Evolutionary conservation across 1,140 invertebrate species (phyloP).

Genomic region (Cotesia chilonis): DNA sequence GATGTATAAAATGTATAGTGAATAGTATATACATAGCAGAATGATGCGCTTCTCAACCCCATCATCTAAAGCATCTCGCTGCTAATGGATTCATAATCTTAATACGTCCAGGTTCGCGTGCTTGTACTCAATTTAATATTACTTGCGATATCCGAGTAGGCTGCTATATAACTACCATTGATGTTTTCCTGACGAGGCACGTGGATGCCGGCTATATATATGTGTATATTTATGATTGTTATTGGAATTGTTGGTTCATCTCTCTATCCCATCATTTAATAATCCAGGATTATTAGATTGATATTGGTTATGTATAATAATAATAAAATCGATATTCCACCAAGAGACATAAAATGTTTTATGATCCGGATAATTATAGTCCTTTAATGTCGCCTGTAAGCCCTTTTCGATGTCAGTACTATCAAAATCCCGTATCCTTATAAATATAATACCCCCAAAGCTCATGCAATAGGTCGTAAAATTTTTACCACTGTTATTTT

Average conservation of each 20-base stretch:
- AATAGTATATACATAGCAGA: conserved; percentile 28
- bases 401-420: background rate
- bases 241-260: too few relatives aligned
- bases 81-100: conserved; percentile 60
- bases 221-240: background rate
- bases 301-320: background rate
- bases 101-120: conserved; percentile 52
- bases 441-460: background rate
- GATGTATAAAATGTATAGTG: too few relatives aligned
- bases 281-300: background rate
- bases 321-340: background rate
- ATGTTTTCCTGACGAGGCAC: background rate
- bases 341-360: background rate
- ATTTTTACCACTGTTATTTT: conserved; percentile 23
- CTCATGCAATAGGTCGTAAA: background rate
- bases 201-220: background rate
- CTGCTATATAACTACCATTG: background rate
- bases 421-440: background rate
- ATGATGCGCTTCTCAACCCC: conserved; percentile 40
- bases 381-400: conserved; percentile 4
- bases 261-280: background rate
- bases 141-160: conserved; percentile 5
- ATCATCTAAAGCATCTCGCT: conserved; percentile 44
- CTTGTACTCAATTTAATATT: conserved; percentile 51
- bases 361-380: conserved; percentile 8